Evolutionary conservation across 1,140 invertebrate species (phyloP).

Genomic region (Psix sp.): DNA sequence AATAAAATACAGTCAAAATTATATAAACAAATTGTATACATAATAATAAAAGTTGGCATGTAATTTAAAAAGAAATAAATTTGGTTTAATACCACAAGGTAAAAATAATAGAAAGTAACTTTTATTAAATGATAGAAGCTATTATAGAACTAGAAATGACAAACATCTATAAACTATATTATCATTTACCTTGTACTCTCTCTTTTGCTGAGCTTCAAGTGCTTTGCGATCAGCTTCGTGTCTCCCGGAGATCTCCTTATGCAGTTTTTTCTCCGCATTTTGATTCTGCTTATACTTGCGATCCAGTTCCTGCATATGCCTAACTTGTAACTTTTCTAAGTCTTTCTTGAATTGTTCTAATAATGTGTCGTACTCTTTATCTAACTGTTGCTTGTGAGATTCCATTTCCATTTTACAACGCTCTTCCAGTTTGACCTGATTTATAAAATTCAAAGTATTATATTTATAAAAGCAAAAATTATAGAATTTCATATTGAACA

Average conservation of each 20-base stretch:
- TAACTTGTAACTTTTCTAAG: conserved; percentile 91
- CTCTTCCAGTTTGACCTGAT: conserved; percentile 89
- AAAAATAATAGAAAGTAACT: no score
- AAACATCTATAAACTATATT: background rate
- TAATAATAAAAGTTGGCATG: no score
- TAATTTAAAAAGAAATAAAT: no score
- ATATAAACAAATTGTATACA: no score
- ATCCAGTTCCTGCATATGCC: conserved; percentile 94
- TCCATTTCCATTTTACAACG: conserved; percentile 98
- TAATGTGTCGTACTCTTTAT: conserved; percentile 97
- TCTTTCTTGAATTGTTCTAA: conserved; percentile 94
- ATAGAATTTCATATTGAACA: no score
- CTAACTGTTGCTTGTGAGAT: conserved; percentile 93
- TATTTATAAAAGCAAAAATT: background rate
- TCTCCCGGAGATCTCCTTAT: conserved; percentile 92
- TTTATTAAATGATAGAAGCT: no score
- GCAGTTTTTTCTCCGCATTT: conserved; percentile 93
- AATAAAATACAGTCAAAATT: no score
- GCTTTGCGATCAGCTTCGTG: conserved; percentile 94
- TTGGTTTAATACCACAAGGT: no score
- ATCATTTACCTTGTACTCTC: conserved; percentile 92
- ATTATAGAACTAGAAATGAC: no score
- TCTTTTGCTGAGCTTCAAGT: conserved; percentile 94
- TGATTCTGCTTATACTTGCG: conserved; percentile 92
- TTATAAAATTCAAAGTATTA: background rate